These are phyloP conservation scores for Hirudinaria manillensis DNA, from an alignment of 2,888 invertebrate genomes.

Conservation along the genomic window DNA sequence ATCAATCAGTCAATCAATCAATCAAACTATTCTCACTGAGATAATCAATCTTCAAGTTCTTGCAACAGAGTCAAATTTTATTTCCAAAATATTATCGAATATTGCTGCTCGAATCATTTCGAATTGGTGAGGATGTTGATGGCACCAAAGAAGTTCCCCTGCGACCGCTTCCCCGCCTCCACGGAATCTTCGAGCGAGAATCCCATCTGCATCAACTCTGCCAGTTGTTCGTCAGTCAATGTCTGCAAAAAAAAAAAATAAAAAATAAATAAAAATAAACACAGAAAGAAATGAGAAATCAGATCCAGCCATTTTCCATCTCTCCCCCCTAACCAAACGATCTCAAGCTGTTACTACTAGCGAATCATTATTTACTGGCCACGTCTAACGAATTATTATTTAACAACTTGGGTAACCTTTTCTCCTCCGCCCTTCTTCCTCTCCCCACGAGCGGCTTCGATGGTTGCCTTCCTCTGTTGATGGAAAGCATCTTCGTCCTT, in stretches of 20 bases:
- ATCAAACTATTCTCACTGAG: no score
- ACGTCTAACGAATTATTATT: no score
- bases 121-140: slow-evolving; percentile 3
- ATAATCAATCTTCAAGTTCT: no score
- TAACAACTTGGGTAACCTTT: no score
- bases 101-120: not conserved
- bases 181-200: slow-evolving; percentile 19
- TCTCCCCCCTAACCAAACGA: no score
- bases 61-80: no score
- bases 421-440: not conserved
- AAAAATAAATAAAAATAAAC: not conserved
- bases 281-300: not conserved
- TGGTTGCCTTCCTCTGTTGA: slow-evolving; percentile 79
- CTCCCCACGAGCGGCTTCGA: slow-evolving; percentile 69
- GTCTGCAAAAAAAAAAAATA: not conserved
- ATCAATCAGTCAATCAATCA: no score
- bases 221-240: slow-evolving; percentile 5
- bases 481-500: slow-evolving; percentile 71
- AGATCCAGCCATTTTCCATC: not conserved
- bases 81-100: not conserved
- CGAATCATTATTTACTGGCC: no score
- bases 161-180: not conserved
- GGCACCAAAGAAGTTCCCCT: slow-evolving; percentile 7
- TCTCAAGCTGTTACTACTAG: no score
- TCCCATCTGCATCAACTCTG: slow-evolving; percentile 24